A percentile compares a stretch with the other conserved stretches of the same genome.
Conservation (phyloP, 2,113 vertebrate genomes). For the mouse (Mus musculus) region GRCm39 chr7:69007001-69007500, state of each 20-base stretch:
- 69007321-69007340: background rate
- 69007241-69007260: accelerated
- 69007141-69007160: background rate
- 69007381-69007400: background rate
- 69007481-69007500: background rate
- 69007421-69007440: background rate
- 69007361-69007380: background rate
- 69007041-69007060: background rate
- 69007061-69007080: background rate
- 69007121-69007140: background rate
- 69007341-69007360: background rate
- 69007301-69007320: background rate
- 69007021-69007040: background rate
- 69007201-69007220: background rate
- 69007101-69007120: background rate
- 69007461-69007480: background rate
- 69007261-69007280: background rate
- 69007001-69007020: background rate
- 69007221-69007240: background rate
- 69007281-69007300: background rate
- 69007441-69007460: background rate
- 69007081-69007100: background rate
- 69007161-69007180: background rate
- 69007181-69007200: background rate
- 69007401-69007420: background rate